Evolutionary conservation across 2,888 invertebrate species (phyloP).

Genomic region (Volucella inanis): DNA sequence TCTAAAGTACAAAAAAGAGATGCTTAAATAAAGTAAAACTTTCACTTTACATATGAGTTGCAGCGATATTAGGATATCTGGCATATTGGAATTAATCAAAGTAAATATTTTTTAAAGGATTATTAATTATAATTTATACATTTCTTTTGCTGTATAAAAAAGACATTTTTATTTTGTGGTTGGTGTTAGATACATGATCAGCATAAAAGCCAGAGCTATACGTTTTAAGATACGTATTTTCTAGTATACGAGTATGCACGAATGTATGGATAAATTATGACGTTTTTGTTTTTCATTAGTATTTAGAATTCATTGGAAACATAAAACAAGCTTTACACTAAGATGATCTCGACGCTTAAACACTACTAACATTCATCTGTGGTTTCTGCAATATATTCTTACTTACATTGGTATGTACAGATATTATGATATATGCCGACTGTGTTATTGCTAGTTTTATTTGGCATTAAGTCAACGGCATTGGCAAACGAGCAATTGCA

Average conservation of each 20-base stretch:
- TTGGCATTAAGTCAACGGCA: conserved; percentile 63
- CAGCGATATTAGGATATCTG: conserved; percentile 48
- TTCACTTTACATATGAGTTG: conserved; percentile 56
- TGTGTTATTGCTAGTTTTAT: conserved; percentile 44
- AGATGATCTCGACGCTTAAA: conserved; percentile 48
- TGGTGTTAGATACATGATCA: conserved; percentile 15
- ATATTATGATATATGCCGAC: too few relatives aligned
- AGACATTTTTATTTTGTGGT: conserved; percentile 35
- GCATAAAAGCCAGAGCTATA: conserved; percentile 22
- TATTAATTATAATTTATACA: conserved; percentile 51
- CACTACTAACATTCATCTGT: conserved; percentile 43
- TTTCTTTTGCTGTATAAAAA: neutral
- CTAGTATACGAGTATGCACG: neutral
- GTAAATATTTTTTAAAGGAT: conserved; percentile 58
- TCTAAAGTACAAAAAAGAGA: conserved; percentile 25
- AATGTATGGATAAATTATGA: conserved; percentile 55
- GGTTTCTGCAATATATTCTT: conserved; percentile 20
- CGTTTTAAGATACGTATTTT: conserved; percentile 10
- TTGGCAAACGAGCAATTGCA: conserved; percentile 69
- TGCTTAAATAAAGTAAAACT: conserved; percentile 54
- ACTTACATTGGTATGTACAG: too few relatives aligned
- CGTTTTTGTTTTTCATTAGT: conserved; percentile 44
- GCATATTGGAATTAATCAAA: conserved; percentile 45
- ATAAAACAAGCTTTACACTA: conserved; percentile 69
- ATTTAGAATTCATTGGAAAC: conserved; percentile 56